Percentiles rank a stretch among this genome's conserved stretches.
Evolutionary conservation across 1,140 invertebrate species (phyloP).

Genomic region (Zophobas morio): DNA sequence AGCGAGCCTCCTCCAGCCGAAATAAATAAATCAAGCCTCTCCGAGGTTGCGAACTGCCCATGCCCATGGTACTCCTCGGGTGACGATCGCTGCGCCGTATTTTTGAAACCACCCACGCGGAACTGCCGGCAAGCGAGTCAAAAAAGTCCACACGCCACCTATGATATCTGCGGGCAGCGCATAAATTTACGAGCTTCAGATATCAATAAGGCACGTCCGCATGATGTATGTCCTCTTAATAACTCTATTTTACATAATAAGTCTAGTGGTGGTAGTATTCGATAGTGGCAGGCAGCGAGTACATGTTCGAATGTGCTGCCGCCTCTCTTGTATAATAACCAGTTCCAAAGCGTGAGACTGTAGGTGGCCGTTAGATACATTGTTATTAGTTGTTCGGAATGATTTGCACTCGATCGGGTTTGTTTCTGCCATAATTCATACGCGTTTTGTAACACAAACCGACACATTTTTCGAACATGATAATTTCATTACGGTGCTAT

Average conservation of each 20-base stretch:
- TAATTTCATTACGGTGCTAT: constrained; percentile 25
- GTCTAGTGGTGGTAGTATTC: constrained; percentile 39
- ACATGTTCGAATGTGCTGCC: constrained; percentile 32
- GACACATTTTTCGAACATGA: constrained; percentile 8
- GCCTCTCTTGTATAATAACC: constrained; percentile 53
- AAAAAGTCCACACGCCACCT: constrained; percentile 44
- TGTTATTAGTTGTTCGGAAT: constrained; percentile 61
- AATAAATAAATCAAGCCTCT: constrained; percentile 1
- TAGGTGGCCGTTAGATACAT: constrained; percentile 60
- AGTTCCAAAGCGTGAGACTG: constrained; percentile 58
- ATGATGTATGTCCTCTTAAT: constrained; percentile 49
- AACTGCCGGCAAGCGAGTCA: constrained; percentile 9
- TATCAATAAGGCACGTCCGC: constrained; percentile 49
- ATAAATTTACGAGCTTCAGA: constrained; percentile 48
- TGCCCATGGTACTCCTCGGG: constrained; percentile 15
- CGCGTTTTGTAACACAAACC: constrained; percentile 23
- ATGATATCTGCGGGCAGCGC: constrained; percentile 42
- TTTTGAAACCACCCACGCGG: constrained; percentile 46
- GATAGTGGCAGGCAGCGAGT: constrained; percentile 30
- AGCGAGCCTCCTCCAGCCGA: background rate
- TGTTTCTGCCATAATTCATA: constrained; percentile 47
- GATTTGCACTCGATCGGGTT: constrained; percentile 56
- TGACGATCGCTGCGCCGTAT: constrained; percentile 19
- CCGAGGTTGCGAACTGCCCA: constrained; percentile 18
- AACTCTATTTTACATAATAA: constrained; percentile 52